Evolutionary conservation across 2,888 invertebrate genomes (phyloP).

Genomic region (Cataglyphis livida): DNA sequence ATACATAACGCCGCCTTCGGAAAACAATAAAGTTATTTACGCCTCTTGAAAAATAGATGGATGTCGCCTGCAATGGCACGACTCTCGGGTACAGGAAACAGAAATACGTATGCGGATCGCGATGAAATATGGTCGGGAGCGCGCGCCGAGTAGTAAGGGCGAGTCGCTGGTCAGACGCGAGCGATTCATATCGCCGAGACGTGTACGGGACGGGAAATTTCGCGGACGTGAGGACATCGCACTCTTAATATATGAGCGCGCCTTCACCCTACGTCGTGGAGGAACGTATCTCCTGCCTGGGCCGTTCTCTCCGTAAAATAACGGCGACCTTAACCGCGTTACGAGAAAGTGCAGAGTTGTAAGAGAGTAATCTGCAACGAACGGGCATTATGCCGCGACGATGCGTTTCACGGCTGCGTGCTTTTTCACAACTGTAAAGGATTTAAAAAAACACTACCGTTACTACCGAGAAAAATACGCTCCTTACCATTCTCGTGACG

Average conservation of each 20-base stretch:
- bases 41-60: conserved; percentile 20
- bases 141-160: conserved; percentile 33
- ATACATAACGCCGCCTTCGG: background rate
- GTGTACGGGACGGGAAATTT: conserved; percentile 47
- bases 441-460: conserved; percentile 38
- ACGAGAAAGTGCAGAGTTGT: conserved; percentile 39
- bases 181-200: conserved; percentile 28
- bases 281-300: conserved; percentile 6
- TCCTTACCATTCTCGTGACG: conserved; percentile 39
- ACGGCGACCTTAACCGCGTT: conserved; percentile 16
- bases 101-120: conserved; percentile 39
- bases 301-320: background rate
- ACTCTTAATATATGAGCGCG: conserved; percentile 36
- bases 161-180: conserved; percentile 45
- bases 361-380: background rate
- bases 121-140: conserved; percentile 32
- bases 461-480: conserved; percentile 2
- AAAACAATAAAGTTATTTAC: conserved; percentile 45
- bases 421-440: conserved; percentile 10
- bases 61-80: conserved; percentile 1
- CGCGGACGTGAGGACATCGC: conserved; percentile 51
- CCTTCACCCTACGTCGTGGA: background rate
- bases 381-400: conserved; percentile 3
- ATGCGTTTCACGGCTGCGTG: conserved; percentile 25
- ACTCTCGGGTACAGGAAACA: conserved; percentile 17